A percentile compares a stretch with the other conserved stretches of the same genome.
phyloP scores from a whole-genome alignment of 1,140 invertebrate genomes.

The Camponotus pennsylvanicus region DNA sequence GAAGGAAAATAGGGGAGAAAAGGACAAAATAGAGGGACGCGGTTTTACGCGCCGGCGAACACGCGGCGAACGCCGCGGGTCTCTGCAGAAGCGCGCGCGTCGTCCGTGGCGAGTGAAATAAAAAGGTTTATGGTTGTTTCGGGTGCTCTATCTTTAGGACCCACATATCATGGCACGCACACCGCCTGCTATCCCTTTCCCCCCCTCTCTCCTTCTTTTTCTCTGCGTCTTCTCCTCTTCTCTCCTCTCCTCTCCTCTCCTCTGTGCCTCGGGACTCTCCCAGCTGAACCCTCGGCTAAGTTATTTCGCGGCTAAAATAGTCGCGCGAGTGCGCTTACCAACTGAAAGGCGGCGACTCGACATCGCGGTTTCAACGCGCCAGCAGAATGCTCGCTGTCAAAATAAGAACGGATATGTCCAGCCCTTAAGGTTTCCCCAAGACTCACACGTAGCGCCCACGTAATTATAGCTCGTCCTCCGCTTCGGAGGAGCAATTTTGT shows the following conservation, averaged over 20 bases:
- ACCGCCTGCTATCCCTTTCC: constrained; percentile 52
- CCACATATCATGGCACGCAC: constrained; percentile 78
- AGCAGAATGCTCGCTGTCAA: constrained; percentile 64
- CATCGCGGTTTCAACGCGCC: constrained; percentile 61
- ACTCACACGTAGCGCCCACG: constrained; percentile 5
- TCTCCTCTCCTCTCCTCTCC: constrained; percentile 21
- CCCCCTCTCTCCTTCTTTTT: neutral
- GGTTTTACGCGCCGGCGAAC: constrained; percentile 21
- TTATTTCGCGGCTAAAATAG: constrained; percentile 85
- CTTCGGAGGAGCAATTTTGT: neutral
- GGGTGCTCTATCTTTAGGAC: constrained; percentile 82
- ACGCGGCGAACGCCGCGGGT: constrained; percentile 46
- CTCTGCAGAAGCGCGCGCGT: constrained; percentile 52
- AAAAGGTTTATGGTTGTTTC: constrained; percentile 81
- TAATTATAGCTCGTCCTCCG: constrained; percentile 42
- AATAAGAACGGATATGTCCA: constrained; percentile 52
- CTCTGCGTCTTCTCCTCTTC: neutral
- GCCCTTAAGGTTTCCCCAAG: constrained; percentile 34
- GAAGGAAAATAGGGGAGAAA: neutral
- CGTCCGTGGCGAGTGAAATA: constrained; percentile 71
- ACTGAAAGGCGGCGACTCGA: constrained; percentile 69
- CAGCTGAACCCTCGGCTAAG: constrained; percentile 76
- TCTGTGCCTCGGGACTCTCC: constrained; percentile 58
- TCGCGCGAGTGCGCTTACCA: constrained; percentile 76
- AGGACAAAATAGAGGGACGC: constrained; percentile 5